phyloP scores from a whole-genome alignment of 2,888 invertebrate species.

The Lycia hirtaria region DNA sequence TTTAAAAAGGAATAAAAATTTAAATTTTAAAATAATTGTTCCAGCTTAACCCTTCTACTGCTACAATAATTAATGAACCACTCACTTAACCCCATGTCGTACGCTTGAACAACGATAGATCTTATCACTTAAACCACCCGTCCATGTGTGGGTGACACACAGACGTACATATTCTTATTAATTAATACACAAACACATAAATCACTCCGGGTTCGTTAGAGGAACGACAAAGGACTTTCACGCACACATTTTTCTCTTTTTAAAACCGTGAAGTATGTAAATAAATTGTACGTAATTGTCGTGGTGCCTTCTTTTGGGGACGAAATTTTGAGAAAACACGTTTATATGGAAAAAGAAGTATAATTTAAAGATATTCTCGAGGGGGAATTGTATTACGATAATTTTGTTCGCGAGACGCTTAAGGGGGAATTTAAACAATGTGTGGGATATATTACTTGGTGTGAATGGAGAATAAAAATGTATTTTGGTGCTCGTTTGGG shows the following conservation, averaged over 20 bases:
- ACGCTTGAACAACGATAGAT: constrained; percentile 37
- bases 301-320: constrained; percentile 50
- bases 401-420: constrained; percentile 27
- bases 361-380: constrained; percentile 32
- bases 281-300: constrained; percentile 75
- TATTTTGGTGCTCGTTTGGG: constrained; percentile 21
- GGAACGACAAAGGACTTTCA: constrained; percentile 73
- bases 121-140: constrained; percentile 47
- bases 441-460: constrained; percentile 30
- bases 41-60: constrained; percentile 18
- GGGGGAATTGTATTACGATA: constrained; percentile 33
- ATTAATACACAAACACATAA: constrained; percentile 82
- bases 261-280: constrained; percentile 56
- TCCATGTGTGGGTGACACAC: constrained; percentile 48
- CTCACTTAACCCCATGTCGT: constrained; percentile 35
- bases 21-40: constrained; percentile 12
- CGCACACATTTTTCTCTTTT: constrained; percentile 43
- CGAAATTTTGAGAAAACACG: constrained; percentile 37
- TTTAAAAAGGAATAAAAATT: not conserved
- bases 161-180: constrained; percentile 68
- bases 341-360: constrained; percentile 26
- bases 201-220: constrained; percentile 83
- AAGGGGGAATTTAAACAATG: constrained; percentile 34
- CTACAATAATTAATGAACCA: constrained; percentile 35
- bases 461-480: constrained; percentile 25